A percentile compares a stretch with the other conserved stretches of the same genome.
Conservation (phyloP, 2,888 invertebrate species). For the Eupeodes luniger region DNA sequence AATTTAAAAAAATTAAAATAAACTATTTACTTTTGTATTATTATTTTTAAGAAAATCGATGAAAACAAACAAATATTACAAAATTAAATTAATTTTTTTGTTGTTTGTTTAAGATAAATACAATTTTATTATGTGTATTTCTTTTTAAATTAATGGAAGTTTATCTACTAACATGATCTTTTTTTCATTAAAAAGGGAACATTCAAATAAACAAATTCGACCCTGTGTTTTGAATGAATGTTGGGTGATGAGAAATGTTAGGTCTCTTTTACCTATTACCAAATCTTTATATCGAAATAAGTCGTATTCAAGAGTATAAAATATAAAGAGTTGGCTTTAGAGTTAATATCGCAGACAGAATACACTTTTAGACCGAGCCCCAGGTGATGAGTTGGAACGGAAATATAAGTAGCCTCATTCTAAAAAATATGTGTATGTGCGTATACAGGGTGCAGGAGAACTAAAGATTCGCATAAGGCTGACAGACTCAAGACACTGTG, state of each 20-base stretch:
- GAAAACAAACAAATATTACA: no score
- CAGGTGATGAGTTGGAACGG: slow-evolving; percentile 44
- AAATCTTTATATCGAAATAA: slow-evolving; percentile 1
- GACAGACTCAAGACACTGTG: slow-evolving; percentile 5
- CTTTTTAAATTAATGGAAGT: no score
- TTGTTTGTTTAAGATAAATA: no score
- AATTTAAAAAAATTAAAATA: no score
- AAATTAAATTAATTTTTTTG: no score
- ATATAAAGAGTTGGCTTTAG: slow-evolving; percentile 6
- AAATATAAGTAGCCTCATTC: slow-evolving; percentile 58
- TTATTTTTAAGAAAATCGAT: no score
- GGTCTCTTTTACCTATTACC: slow-evolving; percentile 53
- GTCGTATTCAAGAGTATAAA: slow-evolving; percentile 51
- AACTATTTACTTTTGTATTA: no score
- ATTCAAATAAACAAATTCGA: neutral
- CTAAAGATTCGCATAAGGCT: slow-evolving; percentile 33
- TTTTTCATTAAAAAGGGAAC: no score
- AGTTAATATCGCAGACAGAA: slow-evolving; percentile 19
- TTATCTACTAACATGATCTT: no score
- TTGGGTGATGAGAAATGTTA: slow-evolving; percentile 55
- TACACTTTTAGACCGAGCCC: slow-evolving; percentile 45
- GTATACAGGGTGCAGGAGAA: slow-evolving; percentile 58
- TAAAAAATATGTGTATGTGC: slow-evolving; percentile 26
- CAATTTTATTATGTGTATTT: no score
- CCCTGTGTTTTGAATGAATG: slow-evolving; percentile 20